These are phyloP conservation scores for Chaetorhynchus papuensis DNA, from an alignment of 2,113 vertebrate species.

Conservation along the genomic window DNA sequence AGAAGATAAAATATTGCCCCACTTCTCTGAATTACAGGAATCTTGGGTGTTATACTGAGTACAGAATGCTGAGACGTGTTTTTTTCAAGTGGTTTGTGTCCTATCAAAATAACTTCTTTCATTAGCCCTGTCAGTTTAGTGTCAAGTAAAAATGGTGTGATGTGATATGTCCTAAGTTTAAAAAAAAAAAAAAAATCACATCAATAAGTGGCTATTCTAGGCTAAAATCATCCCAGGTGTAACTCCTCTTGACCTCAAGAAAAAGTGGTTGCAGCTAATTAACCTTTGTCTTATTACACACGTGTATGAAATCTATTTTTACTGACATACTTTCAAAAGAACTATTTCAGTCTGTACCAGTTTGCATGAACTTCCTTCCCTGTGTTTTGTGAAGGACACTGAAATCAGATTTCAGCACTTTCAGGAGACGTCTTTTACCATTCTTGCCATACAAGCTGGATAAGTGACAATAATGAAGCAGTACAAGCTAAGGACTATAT, in stretches of 20 bases:
- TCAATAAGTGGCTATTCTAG: background rate
- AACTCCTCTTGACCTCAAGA: conserved; percentile 17
- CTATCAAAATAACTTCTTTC: background rate
- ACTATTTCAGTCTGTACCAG: background rate
- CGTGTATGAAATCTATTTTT: conserved; percentile 42
- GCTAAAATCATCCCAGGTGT: conserved; percentile 20
- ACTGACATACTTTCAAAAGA: conserved; percentile 36
- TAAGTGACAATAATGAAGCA: background rate
- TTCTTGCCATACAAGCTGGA: background rate
- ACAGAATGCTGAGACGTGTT: background rate
- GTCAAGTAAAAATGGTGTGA: background rate
- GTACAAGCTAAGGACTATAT: background rate
- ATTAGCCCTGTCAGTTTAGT: background rate
- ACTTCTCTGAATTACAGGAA: background rate
- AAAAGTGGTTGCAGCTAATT: conserved; percentile 29
- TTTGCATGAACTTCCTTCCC: background rate
- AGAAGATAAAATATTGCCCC: background rate
- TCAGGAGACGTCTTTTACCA: background rate
- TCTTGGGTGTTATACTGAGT: background rate
- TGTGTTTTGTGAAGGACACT: background rate
- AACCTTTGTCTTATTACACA: conserved; percentile 13
- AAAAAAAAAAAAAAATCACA: background rate
- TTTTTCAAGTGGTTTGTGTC: background rate
- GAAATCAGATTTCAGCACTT: background rate
- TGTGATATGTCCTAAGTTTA: background rate